Conservation (phyloP, 2,113 vertebrate genomes). For the Mustela lutreola region DNA sequence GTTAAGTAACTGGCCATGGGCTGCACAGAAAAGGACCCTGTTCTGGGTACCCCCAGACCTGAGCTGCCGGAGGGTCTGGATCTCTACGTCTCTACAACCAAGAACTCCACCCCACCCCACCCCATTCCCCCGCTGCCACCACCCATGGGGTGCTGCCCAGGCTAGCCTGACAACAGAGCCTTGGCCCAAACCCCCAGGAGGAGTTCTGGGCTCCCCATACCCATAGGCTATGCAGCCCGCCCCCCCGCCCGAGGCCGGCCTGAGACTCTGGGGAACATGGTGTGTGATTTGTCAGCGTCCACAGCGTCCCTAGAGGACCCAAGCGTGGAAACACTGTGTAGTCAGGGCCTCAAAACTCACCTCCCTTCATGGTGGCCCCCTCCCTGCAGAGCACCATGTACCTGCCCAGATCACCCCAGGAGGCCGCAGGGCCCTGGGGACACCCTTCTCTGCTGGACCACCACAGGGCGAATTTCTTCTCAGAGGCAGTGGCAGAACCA, state of each 20-base stretch:
- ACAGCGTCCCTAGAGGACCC: neutral
- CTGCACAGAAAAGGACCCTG: rapidly evolving
- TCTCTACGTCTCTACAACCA: rapidly evolving
- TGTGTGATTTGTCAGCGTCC: rapidly evolving
- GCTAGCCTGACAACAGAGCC: rapidly evolving
- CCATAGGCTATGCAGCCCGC: neutral
- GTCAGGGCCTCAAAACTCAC: neutral
- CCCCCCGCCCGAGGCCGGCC: rapidly evolving
- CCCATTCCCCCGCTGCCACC: rapidly evolving
- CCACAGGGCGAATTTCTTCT: neutral
- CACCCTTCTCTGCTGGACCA: neutral
- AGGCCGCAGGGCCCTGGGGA: rapidly evolving
- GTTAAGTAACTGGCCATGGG: neutral
- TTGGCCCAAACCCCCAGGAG: neutral
- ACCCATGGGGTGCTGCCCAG: too few species aligned
- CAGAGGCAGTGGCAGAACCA: neutral
- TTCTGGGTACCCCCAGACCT: rapidly evolving
- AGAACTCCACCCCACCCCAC: too few species aligned
- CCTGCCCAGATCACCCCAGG: neutral
- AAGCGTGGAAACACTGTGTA: rapidly evolving
- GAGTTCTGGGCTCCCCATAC: neutral
- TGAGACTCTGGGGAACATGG: rapidly evolving
- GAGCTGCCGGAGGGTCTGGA: neutral
- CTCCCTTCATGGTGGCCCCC: rapidly evolving
- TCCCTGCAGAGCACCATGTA: too few species aligned